Percentiles rank a stretch among this genome's conserved stretches.
Conservation (phyloP, 1,140 invertebrate species). For the Eurosta solidaginis region DNA sequence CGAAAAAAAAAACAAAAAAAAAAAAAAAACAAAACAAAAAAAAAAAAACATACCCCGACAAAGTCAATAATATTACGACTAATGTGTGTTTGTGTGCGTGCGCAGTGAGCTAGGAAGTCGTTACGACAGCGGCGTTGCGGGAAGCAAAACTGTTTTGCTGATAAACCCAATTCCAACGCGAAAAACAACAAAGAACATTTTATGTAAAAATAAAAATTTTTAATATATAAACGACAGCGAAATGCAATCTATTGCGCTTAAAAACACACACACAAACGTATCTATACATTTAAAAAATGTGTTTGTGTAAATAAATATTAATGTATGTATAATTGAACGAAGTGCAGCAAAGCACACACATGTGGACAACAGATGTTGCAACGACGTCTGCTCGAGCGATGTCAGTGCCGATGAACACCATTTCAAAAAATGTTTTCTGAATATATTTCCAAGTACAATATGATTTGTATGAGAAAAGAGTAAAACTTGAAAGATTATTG, state of each 20-base stretch:
- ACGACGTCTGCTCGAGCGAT: background rate
- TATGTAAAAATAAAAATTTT: background rate
- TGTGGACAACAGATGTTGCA: background rate
- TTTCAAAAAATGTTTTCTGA: too few species aligned
- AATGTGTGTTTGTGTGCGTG: background rate
- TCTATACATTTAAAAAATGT: background rate
- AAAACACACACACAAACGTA: background rate
- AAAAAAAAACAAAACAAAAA: too few species aligned
- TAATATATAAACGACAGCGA: background rate
- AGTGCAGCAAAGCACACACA: conserved; percentile 3
- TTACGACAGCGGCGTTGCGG: background rate
- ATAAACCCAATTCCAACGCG: conserved; percentile 20
- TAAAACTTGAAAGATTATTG: too few species aligned
- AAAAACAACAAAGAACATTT: background rate
- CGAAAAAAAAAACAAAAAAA: too few species aligned
- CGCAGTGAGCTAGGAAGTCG: background rate
- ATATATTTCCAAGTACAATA: too few species aligned
- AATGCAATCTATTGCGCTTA: too few species aligned
- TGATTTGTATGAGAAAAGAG: too few species aligned
- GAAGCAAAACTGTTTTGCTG: background rate
- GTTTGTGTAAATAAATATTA: background rate
- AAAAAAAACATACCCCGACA: too few species aligned
- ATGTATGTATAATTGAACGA: background rate
- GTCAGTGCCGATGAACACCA: background rate
- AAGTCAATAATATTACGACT: background rate